Evolutionary conservation across 2,888 invertebrate species (phyloP).

Genomic region (Agrotis puta): DNA sequence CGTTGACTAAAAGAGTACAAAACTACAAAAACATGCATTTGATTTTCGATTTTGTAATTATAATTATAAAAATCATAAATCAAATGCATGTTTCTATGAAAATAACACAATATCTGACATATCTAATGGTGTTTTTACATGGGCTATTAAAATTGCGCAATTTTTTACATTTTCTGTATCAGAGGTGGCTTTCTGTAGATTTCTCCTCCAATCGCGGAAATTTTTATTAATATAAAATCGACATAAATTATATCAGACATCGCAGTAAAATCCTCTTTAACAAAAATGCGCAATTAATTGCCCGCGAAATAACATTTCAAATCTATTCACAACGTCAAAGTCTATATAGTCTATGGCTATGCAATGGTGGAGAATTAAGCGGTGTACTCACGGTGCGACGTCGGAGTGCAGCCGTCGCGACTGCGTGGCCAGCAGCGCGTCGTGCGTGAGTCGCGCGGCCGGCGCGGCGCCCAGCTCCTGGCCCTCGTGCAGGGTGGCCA

Average conservation of each 20-base stretch:
- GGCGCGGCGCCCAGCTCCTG: conserved; percentile 93
- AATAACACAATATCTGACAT: conserved; percentile 57
- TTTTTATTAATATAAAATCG: too few relatives aligned
- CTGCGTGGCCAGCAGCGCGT: conserved; percentile 95
- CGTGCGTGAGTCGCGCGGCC: conserved; percentile 93
- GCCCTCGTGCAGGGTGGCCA: conserved; percentile 97
- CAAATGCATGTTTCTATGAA: conserved; percentile 35
- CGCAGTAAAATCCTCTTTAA: too few relatives aligned
- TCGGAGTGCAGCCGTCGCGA: conserved; percentile 93
- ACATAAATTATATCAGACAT: too few relatives aligned
- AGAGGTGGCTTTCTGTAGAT: too few relatives aligned
- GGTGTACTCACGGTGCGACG: conserved; percentile 83
- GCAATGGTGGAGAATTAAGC: conserved; percentile 29
- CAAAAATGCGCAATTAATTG: conserved; percentile 8
- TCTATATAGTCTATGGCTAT: conserved; percentile 24
- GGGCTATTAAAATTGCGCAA: background rate
- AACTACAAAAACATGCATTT: conserved; percentile 49
- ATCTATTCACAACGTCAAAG: conserved; percentile 39
- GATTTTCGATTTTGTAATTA: conserved; percentile 3
- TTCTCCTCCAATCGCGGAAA: too few relatives aligned
- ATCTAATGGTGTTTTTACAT: conserved; percentile 41
- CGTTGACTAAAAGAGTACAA: conserved; percentile 50
- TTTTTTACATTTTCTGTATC: background rate
- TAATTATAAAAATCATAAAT: conserved; percentile 12
- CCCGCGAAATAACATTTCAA: conserved; percentile 6